These are phyloP conservation scores for Scyliorhinus canicula DNA, from an alignment of 2,797 vertebrate genomes.

Conservation along the genomic window DNA sequence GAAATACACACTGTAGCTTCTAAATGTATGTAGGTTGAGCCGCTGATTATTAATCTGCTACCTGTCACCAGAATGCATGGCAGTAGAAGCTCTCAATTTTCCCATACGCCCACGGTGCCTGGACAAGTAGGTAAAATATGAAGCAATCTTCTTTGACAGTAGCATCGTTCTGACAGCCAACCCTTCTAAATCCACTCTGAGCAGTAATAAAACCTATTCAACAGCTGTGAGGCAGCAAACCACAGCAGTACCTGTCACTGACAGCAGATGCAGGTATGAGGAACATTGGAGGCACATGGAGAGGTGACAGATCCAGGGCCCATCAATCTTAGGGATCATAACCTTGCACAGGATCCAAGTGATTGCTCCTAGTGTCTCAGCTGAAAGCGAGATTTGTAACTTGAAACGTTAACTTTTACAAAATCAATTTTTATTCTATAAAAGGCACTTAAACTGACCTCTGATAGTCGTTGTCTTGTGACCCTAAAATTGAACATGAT, in stretches of 20 bases:
- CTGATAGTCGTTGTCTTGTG: background rate
- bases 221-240: slow-evolving; percentile 18
- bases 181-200: slow-evolving; percentile 31
- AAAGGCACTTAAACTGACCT: background rate
- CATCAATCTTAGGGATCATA: background rate
- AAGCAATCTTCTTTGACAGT: slow-evolving; percentile 29
- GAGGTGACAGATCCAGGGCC: slow-evolving; percentile 17
- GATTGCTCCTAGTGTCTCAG: background rate
- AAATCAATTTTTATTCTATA: background rate
- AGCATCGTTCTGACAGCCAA: slow-evolving; percentile 23
- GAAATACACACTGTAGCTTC: background rate
- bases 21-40: background rate
- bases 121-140: slow-evolving; percentile 21
- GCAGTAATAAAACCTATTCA: slow-evolving; percentile 28
- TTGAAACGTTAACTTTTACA: background rate
- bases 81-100: background rate
- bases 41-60: slow-evolving; percentile 11
- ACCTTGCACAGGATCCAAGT: slow-evolving; percentile 21
- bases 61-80: slow-evolving; percentile 20
- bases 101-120: background rate
- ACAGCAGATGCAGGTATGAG: slow-evolving; percentile 15
- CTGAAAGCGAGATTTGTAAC: background rate
- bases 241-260: slow-evolving; percentile 10
- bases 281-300: slow-evolving; percentile 14
- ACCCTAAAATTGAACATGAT: background rate